Evolutionary conservation across 2,797 vertebrate species (phyloP), one percentile per base, ranked within the genome.

Genomic region (Jordanella pulchra): DNA sequence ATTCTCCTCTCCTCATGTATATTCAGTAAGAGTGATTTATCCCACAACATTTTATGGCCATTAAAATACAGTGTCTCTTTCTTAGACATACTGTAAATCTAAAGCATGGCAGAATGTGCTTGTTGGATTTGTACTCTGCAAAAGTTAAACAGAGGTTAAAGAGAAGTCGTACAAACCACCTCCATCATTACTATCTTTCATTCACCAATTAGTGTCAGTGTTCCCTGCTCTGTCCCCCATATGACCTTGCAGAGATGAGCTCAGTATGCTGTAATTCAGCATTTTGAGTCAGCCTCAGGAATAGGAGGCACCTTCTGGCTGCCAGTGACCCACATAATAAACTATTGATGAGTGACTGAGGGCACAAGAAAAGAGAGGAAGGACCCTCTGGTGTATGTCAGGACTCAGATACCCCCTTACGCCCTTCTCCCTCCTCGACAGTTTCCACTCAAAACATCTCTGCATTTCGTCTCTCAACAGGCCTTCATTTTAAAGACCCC

Each of bases 321-420:
- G 85, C 83, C 27, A 7, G 54, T 86, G 73, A 88, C 86, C 83
- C 83, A 80, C 68, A 85, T 87, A 89, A 92, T 91, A 75, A 89
- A 85, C 82, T 90, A 89, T 92, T 92, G 91, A 93, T 93, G 86
- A 89, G 88, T 78, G 75, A 86, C 83, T 79, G 84, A 86, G 84
- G 82, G 76, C 69, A 70, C 39, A 55, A 81, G 68, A 75, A 79
- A 67, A 27, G 77, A 84, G 75, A 76, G 67, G 58, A 51, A 65
- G 65, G 80, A 68, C 67, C 74, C 42, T 67, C 77, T 76, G 75
- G 71, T 53, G 30, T 80, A 47, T 76, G 28, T 68, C 65, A 72
- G 72, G 72, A 72, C 63, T 72, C 60, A 25, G 64, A 48, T 44
- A 84, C 65, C 80, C 58, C 66, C 58, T 71, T 56, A 7, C 14